Percentiles rank a stretch among this genome's conserved stretches.
Evolutionary conservation across 2,797 vertebrate species (phyloP).

Genomic region (Setipinna tenuifilis): DNA sequence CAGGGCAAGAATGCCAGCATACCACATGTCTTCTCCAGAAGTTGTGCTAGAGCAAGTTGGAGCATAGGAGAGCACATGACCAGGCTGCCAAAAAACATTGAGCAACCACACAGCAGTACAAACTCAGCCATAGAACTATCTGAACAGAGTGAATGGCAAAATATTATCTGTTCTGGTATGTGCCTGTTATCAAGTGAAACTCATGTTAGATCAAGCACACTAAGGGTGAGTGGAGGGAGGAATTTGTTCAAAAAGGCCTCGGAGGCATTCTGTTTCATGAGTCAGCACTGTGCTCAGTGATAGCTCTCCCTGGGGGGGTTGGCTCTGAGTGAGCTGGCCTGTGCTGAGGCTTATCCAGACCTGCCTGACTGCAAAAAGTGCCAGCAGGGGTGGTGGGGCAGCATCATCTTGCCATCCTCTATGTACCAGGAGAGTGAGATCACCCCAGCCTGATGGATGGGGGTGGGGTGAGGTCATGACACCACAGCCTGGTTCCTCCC

Average conservation of each 20-base stretch:
- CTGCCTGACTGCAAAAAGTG: background rate
- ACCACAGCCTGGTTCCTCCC: background rate
- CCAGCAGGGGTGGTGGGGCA: background rate
- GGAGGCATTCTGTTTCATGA: conserved; percentile 4
- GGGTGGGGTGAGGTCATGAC: background rate
- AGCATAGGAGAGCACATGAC: background rate
- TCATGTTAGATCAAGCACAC: background rate
- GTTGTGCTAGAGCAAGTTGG: background rate
- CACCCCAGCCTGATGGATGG: background rate
- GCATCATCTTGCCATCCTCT: background rate
- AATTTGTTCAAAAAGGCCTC: background rate
- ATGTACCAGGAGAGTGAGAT: background rate
- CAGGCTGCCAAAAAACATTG: background rate
- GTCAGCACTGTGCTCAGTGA: background rate
- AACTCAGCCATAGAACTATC: background rate
- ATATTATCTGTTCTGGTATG: background rate
- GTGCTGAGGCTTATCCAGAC: conserved; percentile 1
- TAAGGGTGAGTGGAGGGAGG: background rate
- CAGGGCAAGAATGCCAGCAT: background rate
- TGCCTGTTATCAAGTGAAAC: background rate
- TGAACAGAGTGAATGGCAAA: background rate
- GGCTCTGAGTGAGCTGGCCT: background rate
- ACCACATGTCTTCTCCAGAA: background rate
- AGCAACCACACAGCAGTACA: background rate
- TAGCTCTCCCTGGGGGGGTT: background rate